Conservation (phyloP, 2,888 invertebrate genomes). For the Pyrochroa serraticornis region DNA sequence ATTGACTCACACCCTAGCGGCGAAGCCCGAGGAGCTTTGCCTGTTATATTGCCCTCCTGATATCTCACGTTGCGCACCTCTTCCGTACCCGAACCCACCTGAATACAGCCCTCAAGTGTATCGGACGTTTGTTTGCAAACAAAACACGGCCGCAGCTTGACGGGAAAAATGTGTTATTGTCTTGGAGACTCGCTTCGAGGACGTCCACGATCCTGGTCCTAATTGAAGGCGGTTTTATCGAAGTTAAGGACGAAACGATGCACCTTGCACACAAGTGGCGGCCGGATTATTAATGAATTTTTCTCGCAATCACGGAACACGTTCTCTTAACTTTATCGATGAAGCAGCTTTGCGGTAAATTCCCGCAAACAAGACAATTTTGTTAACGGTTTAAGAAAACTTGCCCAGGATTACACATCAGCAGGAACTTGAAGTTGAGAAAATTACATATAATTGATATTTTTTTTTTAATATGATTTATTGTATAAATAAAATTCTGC, state of each 20-base stretch:
- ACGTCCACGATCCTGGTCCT: slow-evolving; percentile 10
- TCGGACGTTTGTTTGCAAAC: slow-evolving; percentile 30
- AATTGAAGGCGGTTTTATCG: neutral
- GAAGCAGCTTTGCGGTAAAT: too few relatives aligned
- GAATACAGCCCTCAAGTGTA: slow-evolving; percentile 33
- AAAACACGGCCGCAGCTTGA: slow-evolving; percentile 23
- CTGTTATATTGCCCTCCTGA: slow-evolving; percentile 10
- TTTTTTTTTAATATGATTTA: too few relatives aligned
- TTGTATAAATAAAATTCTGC: too few relatives aligned
- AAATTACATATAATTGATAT: too few relatives aligned
- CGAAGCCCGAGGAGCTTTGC: slow-evolving; percentile 32
- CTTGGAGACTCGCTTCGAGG: slow-evolving; percentile 15
- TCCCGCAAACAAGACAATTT: too few relatives aligned
- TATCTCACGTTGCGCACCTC: slow-evolving; percentile 23
- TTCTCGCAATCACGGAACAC: too few relatives aligned
- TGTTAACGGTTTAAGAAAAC: too few relatives aligned
- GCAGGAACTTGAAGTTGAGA: too few relatives aligned
- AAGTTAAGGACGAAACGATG: neutral
- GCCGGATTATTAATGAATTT: too few relatives aligned
- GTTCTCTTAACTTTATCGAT: too few relatives aligned
- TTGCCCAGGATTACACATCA: too few relatives aligned
- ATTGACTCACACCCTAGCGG: slow-evolving; percentile 27
- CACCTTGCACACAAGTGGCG: too few relatives aligned
- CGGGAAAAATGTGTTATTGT: slow-evolving; percentile 25
- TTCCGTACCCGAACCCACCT: slow-evolving; percentile 32